Base-by-base conservation (phyloP, 2,888 invertebrate species). In the Caenorhabditis macrosperma region DNA sequence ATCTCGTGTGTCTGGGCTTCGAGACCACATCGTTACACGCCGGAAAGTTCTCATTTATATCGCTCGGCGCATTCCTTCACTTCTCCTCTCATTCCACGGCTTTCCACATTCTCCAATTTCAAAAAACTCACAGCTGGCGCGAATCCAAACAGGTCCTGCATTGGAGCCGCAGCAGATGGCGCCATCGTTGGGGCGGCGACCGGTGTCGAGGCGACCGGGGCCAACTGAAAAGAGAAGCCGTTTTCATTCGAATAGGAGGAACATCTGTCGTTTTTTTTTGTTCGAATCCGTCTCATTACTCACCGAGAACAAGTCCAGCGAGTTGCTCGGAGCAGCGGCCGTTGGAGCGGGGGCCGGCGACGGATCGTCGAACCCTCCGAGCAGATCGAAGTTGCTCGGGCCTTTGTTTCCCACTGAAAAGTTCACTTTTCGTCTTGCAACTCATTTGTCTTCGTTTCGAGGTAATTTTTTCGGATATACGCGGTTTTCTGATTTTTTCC, bases 351-450 rank as follows among this genome's bases (percentile, higher is more conserved):
- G 46, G 1, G 60, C 24, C 22, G 74, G 60, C 9, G 80, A 26
- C 12, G 69, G 64, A 15, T 67, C 61, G 9, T 57, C 71, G 30
- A 76, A 59, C 12, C 46, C 66, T n/a, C 63, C 55, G 22, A 80
- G 57, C 10, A 80, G 60, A 28, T 80, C 80, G 12, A 71, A 54
- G 33, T 71, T 78, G 67, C 61, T 72, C 38, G 52, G 26, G 5
- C 17, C 50, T 17, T 57, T 61, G 35, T 74, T 74, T 4, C 30
- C 64, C 0, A 66, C 78, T 69, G 67, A 61, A 67, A 64, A 28
- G 28, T 26, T n/a, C n/a, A n/a, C n/a, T n/a, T n/a, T n/a, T n/a
- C n/a, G n/a, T n/a, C n/a, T n/a, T n/a, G n/a, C 22, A 22, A 41
- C n/a, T 10, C 6, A 33, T 33, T 7, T 10, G 33, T 33, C 33